A percentile compares a stretch with the other conserved stretches of the same genome.
phyloP scores from a whole-genome alignment of 1,140 invertebrate species.

The Formica selysi region DNA sequence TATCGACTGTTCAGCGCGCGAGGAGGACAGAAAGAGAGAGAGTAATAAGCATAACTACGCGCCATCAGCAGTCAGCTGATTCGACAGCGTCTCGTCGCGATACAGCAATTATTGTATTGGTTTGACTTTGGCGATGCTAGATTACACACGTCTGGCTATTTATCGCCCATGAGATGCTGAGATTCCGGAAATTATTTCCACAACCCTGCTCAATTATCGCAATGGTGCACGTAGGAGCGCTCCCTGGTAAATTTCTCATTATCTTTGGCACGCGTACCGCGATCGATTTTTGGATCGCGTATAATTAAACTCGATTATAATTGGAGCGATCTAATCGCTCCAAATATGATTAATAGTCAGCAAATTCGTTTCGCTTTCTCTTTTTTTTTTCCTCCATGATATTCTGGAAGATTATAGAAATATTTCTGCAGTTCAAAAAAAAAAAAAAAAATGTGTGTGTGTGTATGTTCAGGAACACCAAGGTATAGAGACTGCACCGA shows the following conservation, averaged over 20 bases:
- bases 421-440: background rate
- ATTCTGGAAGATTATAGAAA: background rate
- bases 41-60: background rate
- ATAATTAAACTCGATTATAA: background rate
- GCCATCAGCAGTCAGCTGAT: background rate
- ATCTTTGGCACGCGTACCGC: background rate
- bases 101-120: background rate
- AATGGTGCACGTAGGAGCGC: conserved; percentile 91
- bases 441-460: background rate
- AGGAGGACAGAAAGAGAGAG: background rate
- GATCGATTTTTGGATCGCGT: background rate
- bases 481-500: conserved; percentile 83
- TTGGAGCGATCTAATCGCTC: background rate
- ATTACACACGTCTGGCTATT: background rate
- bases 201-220: conserved; percentile 88
- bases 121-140: background rate
- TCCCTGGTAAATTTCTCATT: conserved; percentile 88
- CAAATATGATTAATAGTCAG: background rate
- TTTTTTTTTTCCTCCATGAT: background rate
- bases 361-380: background rate
- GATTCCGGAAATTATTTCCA: conserved; percentile 82
- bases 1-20: background rate
- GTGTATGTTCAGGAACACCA: conserved; percentile 87
- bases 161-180: conserved; percentile 76
- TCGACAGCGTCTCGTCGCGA: background rate